Conservation (phyloP, 2,888 invertebrate species). For the Glaucopsyche alexis region DNA sequence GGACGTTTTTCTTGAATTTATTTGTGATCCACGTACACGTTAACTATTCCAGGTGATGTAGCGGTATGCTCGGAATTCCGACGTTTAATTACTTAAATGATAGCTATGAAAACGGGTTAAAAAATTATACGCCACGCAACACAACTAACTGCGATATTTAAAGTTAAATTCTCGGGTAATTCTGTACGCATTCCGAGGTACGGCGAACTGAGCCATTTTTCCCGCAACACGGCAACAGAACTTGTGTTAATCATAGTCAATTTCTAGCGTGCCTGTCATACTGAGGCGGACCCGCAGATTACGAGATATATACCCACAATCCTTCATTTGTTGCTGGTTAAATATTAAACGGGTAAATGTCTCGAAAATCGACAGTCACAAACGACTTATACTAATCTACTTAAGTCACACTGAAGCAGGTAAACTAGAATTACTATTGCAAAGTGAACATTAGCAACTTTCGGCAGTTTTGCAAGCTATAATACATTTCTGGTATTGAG, state of each 20-base stretch:
- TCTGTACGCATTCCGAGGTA: slow-evolving; percentile 36
- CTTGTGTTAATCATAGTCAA: slow-evolving; percentile 39
- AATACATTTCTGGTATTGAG: not conserved
- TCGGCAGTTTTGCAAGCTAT: slow-evolving; percentile 40
- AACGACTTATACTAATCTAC: slow-evolving; percentile 32
- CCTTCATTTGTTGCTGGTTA: slow-evolving; percentile 33
- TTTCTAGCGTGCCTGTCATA: slow-evolving; percentile 38
- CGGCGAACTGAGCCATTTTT: slow-evolving; percentile 37
- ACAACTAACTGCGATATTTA: slow-evolving; percentile 32
- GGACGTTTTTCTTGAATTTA: not conserved
- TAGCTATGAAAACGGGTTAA: slow-evolving; percentile 25
- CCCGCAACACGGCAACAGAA: slow-evolving; percentile 37
- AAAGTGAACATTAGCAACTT: not conserved
- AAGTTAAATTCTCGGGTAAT: slow-evolving; percentile 34
- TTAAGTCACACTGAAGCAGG: not conserved
- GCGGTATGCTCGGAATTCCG: not conserved
- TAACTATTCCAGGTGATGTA: slow-evolving; percentile 6
- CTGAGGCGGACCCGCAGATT: slow-evolving; percentile 36
- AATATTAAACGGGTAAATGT: slow-evolving; percentile 33
- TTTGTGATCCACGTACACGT: not conserved
- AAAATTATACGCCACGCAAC: slow-evolving; percentile 23
- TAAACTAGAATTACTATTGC: not conserved
- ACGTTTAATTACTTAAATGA: slow-evolving; percentile 22
- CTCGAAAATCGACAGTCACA: slow-evolving; percentile 25
- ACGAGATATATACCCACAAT: slow-evolving; percentile 38